A percentile compares a stretch with the other conserved stretches of the same genome.
These are phyloP conservation scores for Papilio aristodemus DNA, from an alignment of 1,140 invertebrate species.

Conservation along the genomic window DNA sequence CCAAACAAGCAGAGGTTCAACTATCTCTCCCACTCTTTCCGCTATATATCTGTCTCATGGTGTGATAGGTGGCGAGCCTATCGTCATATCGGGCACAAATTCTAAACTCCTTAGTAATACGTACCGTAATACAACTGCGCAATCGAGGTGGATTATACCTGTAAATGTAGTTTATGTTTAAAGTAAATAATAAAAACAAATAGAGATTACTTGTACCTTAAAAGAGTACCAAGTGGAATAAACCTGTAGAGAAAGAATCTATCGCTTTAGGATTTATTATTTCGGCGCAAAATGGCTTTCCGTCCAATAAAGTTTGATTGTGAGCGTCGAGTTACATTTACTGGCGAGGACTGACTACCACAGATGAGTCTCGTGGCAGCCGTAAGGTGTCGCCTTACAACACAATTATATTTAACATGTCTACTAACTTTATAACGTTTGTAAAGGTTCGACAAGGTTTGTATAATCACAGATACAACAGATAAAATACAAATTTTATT, in stretches of 20 bases:
- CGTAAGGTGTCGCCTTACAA: conserved; percentile 26
- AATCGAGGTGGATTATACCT: no score
- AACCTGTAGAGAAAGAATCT: conserved; percentile 48
- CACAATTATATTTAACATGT: conserved; percentile 1
- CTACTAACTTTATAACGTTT: not conserved
- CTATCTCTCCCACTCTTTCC: no score
- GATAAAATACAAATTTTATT: not conserved
- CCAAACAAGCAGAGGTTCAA: no score
- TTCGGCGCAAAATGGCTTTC: conserved; percentile 63
- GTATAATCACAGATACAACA: not conserved
- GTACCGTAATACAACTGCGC: no score
- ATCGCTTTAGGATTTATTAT: conserved; percentile 72
- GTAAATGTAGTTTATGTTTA: no score
- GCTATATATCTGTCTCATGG: no score
- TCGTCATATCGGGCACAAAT: no score
- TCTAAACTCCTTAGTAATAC: no score
- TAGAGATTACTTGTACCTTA: not conserved
- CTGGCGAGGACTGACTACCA: conserved; percentile 38
- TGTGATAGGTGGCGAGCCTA: no score
- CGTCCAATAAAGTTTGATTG: conserved; percentile 68
- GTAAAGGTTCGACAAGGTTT: not conserved
- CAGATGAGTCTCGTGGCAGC: conserved; percentile 8
- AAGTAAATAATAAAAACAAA: not conserved
- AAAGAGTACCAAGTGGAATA: conserved; percentile 39
- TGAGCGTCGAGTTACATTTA: conserved; percentile 60